Percentiles rank a stretch among this genome's conserved stretches.
Conservation (phyloP, 2,797 vertebrate genomes). For the Selene dorsalis region DNA sequence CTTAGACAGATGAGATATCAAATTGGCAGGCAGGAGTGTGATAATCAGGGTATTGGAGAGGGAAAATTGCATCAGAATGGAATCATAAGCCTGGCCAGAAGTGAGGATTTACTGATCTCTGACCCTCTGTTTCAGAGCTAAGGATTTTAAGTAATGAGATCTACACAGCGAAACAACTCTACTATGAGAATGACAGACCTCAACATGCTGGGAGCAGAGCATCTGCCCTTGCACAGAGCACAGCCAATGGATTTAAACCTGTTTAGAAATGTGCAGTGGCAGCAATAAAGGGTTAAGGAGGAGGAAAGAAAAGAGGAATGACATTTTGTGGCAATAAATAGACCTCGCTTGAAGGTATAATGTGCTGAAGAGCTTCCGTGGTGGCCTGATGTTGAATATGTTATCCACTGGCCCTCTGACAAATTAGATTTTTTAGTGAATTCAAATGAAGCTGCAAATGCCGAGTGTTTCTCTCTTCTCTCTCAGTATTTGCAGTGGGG, state of each 20-base stretch:
- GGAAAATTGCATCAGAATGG: conserved; percentile 83
- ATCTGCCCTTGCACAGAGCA: conserved; percentile 33
- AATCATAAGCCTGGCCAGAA: conserved; percentile 80
- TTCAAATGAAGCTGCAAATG: conserved; percentile 15
- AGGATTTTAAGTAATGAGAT: conserved; percentile 85
- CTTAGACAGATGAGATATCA: conserved; percentile 73
- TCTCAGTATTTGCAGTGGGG: conserved; percentile 5
- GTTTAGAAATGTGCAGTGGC: conserved; percentile 57
- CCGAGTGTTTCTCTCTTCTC: neutral
- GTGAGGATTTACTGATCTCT: conserved; percentile 83
- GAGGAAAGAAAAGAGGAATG: conserved; percentile 35
- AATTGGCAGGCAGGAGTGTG: conserved; percentile 71
- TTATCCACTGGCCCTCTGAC: conserved; percentile 1
- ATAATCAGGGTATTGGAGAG: conserved; percentile 80
- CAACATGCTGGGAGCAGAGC: conserved; percentile 20
- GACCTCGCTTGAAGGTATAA: conserved; percentile 34
- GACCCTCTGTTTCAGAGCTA: conserved; percentile 84
- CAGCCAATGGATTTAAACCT: conserved; percentile 64
- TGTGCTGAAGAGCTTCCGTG: conserved; percentile 24
- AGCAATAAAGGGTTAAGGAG: conserved; percentile 53
- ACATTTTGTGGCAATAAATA: conserved; percentile 52
- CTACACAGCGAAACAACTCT: conserved; percentile 75
- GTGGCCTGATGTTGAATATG: conserved; percentile 30
- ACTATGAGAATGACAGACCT: conserved; percentile 47
- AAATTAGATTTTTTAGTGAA: neutral